Evolutionary conservation across 2,113 vertebrate genomes (phyloP), one percentile per base, ranked within the genome.

Genomic region (Actinemys pallida): DNA sequence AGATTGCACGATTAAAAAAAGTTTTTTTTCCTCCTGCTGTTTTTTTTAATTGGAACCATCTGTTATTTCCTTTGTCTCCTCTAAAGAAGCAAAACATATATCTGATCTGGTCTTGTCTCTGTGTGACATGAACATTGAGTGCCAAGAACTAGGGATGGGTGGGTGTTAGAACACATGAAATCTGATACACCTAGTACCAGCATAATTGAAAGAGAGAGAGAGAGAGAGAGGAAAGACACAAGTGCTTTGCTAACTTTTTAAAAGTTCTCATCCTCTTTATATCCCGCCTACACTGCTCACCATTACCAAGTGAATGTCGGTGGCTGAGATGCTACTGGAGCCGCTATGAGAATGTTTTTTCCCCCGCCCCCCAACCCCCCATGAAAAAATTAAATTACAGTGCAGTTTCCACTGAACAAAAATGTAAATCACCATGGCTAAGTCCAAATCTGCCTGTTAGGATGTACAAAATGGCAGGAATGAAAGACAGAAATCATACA

Each of bases 1-100:
- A 96, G 49, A 96, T 90, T 96, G 90, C 75, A 91, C 8, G 1
- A 52, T 79, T 81, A 1, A 20, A 10, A 65, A 35, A 31, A 53
- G 56, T 14, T 62, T 31, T 57, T 35, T 42, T 76, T 5, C 88
- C 88, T 52, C 93, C 81, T 97, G 81, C 81, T 93, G 90, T 81
- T 97, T 87, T 97, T 96, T 96, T 96, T 97, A 97, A 98, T 97
- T 97, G 90, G 88, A 96, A 92, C 92, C 97, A 97, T 97, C 96
- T 98, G 91, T 89, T 97, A 89, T 81, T 96, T 13, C 87, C 86
- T 86, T 94, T 96, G 50, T 96, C 82, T 93, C 31, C 35, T 13
- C 25, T 94, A 84, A 91, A 86, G 29, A 95, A 92, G n/a, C 93
- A 88, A 93, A 53, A 90, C 14, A 93, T 69, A 42, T 90, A 88